Base-by-base conservation (phyloP, 2,888 invertebrate genomes). In the Nomada goodeniana region DNA sequence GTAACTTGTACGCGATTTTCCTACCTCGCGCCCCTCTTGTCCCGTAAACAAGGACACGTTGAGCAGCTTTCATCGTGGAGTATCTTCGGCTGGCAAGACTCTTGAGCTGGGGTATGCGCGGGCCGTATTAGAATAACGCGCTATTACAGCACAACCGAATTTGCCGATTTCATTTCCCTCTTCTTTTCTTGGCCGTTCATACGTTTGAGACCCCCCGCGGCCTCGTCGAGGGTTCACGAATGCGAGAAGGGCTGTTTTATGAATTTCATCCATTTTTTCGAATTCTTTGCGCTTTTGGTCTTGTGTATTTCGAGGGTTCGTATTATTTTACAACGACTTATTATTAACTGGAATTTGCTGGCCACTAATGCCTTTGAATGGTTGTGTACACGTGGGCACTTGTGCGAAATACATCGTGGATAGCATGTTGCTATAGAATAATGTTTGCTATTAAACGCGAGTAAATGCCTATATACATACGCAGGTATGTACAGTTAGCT, bases 1-100 rank as follows among this genome's bases (percentile, higher is more conserved):
- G 60, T 72, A 74, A 73, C 71, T 79, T 61, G 73, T 77, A 73
- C 59, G 55, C 75, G 71, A 72, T 78, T 78, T 76, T 52, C 68
- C 57, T 63, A 29, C 65, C 53, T 71, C 82, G 53, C 63, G 53
- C 44, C 50, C 63, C 52, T 53, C 55, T 55, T 60, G 47, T 72
- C 59, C 26, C 50, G 65, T 42, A 63, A 76, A 63, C 50, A 80
- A 72, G 67, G 36, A 57, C 57, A 53, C 67, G 11, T 42, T 20
- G 42, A n/a, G 20, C 23, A 18, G 44, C 18, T 20, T 55, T 53
- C 60, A 23, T 47, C 52, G 44, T 57, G 26, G 15, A 42, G 60
- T 55, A 68, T 68, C 61, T 60, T 61, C 52, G 20, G 15, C 18
- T 47, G 20, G 36, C 44, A 13, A 11, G 11, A 5, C 9, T 55